Base-by-base conservation (phyloP, 2,888 invertebrate species). In the Epiperipatus broadwayi region DNA sequence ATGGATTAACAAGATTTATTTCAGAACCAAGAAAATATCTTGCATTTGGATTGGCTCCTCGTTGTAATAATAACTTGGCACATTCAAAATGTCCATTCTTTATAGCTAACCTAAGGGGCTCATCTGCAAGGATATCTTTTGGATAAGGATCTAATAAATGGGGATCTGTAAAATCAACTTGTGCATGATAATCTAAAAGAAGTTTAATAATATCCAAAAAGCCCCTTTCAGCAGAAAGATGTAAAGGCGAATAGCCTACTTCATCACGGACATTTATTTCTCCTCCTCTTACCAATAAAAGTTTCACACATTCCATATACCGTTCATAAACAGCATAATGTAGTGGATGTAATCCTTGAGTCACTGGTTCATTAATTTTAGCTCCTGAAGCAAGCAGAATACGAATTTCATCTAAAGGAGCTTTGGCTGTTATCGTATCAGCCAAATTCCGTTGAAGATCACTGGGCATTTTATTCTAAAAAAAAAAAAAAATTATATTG, bases 241-340 rank as follows among this genome's bases (percentile, higher is more conserved):
- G 89, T 31, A 89, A 60, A 0, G 87, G 78, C 41, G 84, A 80
- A 59, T 85, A 87, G 0, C 87, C 89, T 48, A 84, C 81, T 53
- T 84, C 83, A 52, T 85, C 84, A 1, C 72, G 69, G 0, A 78
- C 78, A 54, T 81, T 75, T 22, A 80, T 72, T 53, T 81, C 74
- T 49, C 79, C 75, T 5, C 81, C 83, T 22, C 80, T 65, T 0
- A 80, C 78, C 29, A 87, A 63, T 35, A 87, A 63, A 37, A 85
- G 64, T 38, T 75, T 70, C 0, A 79, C 77, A 0, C 83, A 83
- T 48, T 80, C 80, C 2, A 55, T 48, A 50, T 68, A 63, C 20
- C 79, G 70, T 55, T 81, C 79, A 75, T 83, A 85, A 46, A 84
- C 79, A 1, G 87, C 87, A 61, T 89, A 89, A 62, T 89, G 89